phyloP scores from a whole-genome alignment of 2,797 vertebrate genomes.

The Tamandua tetradactyla region DNA sequence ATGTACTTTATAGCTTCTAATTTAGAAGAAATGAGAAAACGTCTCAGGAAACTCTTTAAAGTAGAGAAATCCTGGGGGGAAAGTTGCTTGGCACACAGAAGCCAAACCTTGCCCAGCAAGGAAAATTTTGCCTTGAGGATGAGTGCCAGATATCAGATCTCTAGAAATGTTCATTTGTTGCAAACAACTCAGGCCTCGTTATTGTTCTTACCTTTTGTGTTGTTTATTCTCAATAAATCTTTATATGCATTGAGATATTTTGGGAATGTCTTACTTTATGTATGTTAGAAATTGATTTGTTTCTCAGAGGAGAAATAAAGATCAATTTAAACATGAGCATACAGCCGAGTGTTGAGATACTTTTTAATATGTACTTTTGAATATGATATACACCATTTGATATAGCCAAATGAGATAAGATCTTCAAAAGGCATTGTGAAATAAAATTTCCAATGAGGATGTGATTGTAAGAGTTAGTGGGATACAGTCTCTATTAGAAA shows the following conservation, averaged over 20 bases:
- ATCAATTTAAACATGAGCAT: background rate
- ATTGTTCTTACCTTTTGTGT: background rate
- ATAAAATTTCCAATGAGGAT: background rate
- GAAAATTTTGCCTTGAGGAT: background rate
- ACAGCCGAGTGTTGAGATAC: background rate
- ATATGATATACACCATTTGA: background rate
- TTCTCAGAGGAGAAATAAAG: slow-evolving; percentile 28
- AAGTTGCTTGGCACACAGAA: background rate
- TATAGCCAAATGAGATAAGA: background rate
- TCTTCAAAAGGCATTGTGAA: background rate
- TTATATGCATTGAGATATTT: background rate
- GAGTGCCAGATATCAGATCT: background rate
- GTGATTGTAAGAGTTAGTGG: background rate
- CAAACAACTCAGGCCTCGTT: background rate
- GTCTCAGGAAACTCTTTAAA: slow-evolving; percentile 42
- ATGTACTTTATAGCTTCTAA: background rate
- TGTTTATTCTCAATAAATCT: slow-evolving; percentile 34
- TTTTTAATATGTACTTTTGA: slow-evolving; percentile 20
- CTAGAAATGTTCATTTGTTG: background rate
- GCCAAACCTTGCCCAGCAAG: background rate
- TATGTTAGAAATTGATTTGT: background rate
- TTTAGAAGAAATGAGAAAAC: background rate
- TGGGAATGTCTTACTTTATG: background rate
- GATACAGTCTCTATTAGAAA: background rate
- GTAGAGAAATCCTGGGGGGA: background rate